A percentile compares a stretch with the other conserved stretches of the same genome.
phyloP scores from a whole-genome alignment of 2,888 invertebrate species.

The Ferdinandea cuprea region DNA sequence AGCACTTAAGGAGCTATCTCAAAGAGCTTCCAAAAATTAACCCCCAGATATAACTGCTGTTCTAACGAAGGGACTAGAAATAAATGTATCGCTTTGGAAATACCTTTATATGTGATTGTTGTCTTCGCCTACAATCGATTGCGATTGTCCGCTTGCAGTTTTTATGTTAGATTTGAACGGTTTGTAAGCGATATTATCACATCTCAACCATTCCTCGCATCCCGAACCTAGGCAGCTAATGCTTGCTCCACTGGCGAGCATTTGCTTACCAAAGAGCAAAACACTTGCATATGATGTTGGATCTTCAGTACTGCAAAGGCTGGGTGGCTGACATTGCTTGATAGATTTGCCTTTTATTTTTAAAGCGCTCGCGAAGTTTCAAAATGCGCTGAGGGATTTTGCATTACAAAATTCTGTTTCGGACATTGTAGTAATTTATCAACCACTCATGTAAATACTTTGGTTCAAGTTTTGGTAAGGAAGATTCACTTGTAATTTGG shows the following conservation, averaged over 20 bases:
- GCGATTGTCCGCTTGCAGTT: background rate
- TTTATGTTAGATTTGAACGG: background rate
- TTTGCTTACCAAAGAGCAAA: background rate
- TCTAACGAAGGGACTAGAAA: background rate
- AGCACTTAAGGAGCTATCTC: too few relatives aligned
- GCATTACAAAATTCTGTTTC: background rate
- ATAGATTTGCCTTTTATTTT: background rate
- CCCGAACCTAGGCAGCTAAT: background rate
- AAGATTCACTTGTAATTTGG: too few relatives aligned
- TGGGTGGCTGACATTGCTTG: background rate
- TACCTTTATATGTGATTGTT: background rate
- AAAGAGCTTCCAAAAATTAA: slow-evolving; percentile 27
- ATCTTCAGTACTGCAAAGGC: background rate
- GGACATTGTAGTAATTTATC: background rate
- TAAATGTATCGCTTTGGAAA: background rate
- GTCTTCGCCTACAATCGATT: background rate
- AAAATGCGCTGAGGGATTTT: background rate
- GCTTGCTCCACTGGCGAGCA: background rate
- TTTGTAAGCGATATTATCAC: background rate
- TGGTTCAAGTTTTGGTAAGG: background rate
- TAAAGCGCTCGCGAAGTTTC: too few relatives aligned
- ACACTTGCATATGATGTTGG: background rate
- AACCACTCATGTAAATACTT: background rate
- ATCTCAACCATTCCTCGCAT: background rate
- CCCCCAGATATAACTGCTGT: slow-evolving; percentile 13